phyloP scores from a whole-genome alignment of 2,888 invertebrate genomes.

The Fragum whitleyi region DNA sequence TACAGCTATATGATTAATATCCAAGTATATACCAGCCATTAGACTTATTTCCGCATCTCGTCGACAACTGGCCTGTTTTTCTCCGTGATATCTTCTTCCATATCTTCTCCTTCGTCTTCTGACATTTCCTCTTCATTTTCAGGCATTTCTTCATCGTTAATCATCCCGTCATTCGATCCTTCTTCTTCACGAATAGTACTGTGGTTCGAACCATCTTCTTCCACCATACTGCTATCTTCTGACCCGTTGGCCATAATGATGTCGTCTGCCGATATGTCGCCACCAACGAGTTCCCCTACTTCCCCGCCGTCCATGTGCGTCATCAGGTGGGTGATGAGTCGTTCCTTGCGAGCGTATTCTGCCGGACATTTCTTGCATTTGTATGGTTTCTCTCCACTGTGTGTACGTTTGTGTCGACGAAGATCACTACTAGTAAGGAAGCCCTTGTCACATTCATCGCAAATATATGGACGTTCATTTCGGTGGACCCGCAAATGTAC shows the following conservation, averaged over 20 bases:
- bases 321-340: constrained; percentile 53
- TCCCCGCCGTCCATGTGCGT: constrained; percentile 48
- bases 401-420: constrained; percentile 58
- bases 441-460: constrained; percentile 62
- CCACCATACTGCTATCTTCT: background rate
- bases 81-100: constrained; percentile 12
- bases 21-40: no score
- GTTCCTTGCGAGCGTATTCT: constrained; percentile 59
- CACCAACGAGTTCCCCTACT: background rate
- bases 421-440: constrained; percentile 64
- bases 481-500: constrained; percentile 61
- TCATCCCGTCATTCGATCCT: background rate
- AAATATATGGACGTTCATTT: constrained; percentile 60
- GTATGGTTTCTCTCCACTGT: constrained; percentile 63
- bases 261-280: background rate
- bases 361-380: constrained; percentile 58
- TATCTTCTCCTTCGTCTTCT: constrained; percentile 12
- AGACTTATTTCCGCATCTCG: no score
- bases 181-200: background rate
- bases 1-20: no score
- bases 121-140: constrained; percentile 10
- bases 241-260: background rate
- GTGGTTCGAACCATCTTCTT: constrained; percentile 7
- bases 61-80: background rate
- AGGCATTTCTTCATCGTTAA: constrained; percentile 3